Base-by-base conservation (phyloP, 2,113 vertebrate genomes). In the Seriola aureovittata region DNA sequence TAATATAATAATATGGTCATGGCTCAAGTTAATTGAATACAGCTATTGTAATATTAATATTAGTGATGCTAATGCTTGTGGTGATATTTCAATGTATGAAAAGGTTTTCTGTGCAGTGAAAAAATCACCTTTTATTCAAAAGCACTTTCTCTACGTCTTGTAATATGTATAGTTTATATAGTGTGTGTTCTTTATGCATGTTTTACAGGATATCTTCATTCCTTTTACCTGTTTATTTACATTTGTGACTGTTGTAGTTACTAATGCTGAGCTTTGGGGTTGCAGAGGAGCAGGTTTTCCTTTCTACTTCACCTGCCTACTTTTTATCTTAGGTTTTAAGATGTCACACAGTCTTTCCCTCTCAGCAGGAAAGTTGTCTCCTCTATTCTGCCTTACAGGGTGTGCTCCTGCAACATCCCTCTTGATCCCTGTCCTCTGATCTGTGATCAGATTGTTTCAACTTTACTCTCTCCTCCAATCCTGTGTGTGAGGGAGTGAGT, bases 331-430 rank as follows among this genome's bases (percentile, higher is more conserved):
- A 21, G 25, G 42, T 77, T 71, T 63, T 73, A 52, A 72, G 63
- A 71, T 77, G 67, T 69, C 87, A 77, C 66, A 19, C 42, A 57
- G 38, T 78, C 59, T 73, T 42, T 62, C 48, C 29, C 25, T 74
- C 86, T 71, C 85, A 64, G 75, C 62, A 57, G 69, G 84, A 72
- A 50, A 55, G 48, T 17, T 44, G 69, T 72, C 79, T 85, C 44
- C 34, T 63, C 64, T 57, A 9, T 34, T 70, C 69, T 58, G 32
- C 46, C 63, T 71, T 67, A 57, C 44, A 75, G 62, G 42, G 54
- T 46, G n/a, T 62, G n/a, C 74, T 81, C 55, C 80, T 80, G 32
- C 54, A 70, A 21, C 63, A 65, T 40, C 70, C 13, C 44, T 70
- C 34, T 38, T 42, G 25, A 36, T 63, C 52, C 54, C 55, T 62